Conservation (phyloP, 1,140 invertebrate genomes). For the Scaptodrosophila lebanonensis region DNA sequence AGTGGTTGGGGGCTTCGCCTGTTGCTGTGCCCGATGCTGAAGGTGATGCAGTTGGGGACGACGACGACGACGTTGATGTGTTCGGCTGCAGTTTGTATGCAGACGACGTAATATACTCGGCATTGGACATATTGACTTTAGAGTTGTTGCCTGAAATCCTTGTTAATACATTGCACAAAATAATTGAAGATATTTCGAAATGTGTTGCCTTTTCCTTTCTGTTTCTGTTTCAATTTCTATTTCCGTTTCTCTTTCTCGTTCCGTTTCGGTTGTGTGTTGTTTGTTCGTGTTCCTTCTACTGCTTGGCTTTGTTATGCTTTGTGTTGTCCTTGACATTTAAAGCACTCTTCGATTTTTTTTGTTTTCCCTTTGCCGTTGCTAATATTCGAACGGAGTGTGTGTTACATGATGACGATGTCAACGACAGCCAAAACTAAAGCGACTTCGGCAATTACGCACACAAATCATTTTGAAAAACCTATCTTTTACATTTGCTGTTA, state of each 20-base stretch:
- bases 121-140: neutral
- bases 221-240: too few relatives aligned
- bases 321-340: conserved; percentile 64
- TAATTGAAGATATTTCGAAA: neutral
- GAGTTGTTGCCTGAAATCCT: neutral
- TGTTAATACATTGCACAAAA: neutral
- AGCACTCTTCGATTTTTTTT: conserved; percentile 59
- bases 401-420: conserved; percentile 26
- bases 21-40: neutral
- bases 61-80: too few relatives aligned
- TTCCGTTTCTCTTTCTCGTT: conserved; percentile 1
- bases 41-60: conserved; percentile 5
- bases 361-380: too few relatives aligned
- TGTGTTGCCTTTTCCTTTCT: too few relatives aligned
- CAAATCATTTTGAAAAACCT: conserved; percentile 11
- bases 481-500: conserved; percentile 12
- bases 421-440: conserved; percentile 21
- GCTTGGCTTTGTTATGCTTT: conserved; percentile 19
- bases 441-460: neutral
- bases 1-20: neutral
- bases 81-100: too few relatives aligned
- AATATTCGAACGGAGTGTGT: neutral
- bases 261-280: conserved; percentile 14
- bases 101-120: too few relatives aligned
- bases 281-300: conserved; percentile 21